Percentiles rank a stretch among this genome's conserved stretches.
Evolutionary conservation across 2,113 vertebrate species (phyloP).

Genomic region (Picathartes gymnocephalus): DNA sequence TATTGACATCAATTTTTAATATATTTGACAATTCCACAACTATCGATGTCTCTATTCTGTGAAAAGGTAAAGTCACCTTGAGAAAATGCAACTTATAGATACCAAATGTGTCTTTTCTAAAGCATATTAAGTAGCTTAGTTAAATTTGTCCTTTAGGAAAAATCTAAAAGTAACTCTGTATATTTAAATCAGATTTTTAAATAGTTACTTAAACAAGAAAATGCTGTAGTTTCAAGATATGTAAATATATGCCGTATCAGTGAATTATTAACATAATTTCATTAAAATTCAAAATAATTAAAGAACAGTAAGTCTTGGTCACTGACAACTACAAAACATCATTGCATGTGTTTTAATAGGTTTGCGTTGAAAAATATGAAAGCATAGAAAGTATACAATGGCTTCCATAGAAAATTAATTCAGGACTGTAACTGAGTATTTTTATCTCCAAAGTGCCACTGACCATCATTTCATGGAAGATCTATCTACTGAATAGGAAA

Average conservation of each 20-base stretch:
- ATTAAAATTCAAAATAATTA: neutral
- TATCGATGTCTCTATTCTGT: neutral
- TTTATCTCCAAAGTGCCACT: neutral
- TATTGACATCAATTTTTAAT: neutral
- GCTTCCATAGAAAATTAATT: neutral
- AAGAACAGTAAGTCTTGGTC: neutral
- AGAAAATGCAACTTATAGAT: neutral
- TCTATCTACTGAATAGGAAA: neutral
- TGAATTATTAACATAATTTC: neutral
- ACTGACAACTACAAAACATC: neutral
- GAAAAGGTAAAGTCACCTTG: neutral
- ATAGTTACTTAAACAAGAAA: neutral
- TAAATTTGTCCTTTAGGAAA: neutral
- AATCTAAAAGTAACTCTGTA: neutral
- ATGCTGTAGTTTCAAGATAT: neutral
- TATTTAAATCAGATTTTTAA: neutral
- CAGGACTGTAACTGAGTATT: neutral
- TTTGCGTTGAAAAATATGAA: neutral
- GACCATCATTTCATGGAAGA: neutral
- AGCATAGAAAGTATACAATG: neutral
- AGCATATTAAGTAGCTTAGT: neutral
- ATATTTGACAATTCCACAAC: neutral
- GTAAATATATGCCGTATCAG: neutral
- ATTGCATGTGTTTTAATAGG: neutral
- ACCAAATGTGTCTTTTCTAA: neutral